Percentiles rank a stretch among this genome's conserved stretches.
Evolutionary conservation across 2,797 vertebrate genomes (phyloP).

Genomic region (Aplochiton taeniatus): DNA sequence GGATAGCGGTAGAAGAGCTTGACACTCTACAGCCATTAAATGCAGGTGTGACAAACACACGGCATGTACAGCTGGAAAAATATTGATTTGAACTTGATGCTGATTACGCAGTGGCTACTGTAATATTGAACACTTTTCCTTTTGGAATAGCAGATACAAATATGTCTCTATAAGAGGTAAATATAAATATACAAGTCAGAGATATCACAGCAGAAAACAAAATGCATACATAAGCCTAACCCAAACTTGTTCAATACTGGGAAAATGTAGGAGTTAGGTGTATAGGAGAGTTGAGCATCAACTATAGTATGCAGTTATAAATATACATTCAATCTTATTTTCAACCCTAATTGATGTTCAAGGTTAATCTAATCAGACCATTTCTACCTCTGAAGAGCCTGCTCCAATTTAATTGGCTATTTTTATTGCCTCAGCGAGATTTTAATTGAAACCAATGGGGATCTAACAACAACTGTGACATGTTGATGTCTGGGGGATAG

Average conservation of each 20-base stretch:
- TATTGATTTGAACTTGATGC: constrained; percentile 29
- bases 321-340: constrained; percentile 77
- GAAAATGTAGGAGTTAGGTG: constrained; percentile 13
- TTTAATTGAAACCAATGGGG: constrained; percentile 86
- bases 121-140: too few relatives aligned
- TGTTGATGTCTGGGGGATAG: constrained; percentile 81
- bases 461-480: constrained; percentile 86
- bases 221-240: too few relatives aligned
- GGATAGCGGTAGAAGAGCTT: constrained; percentile 49
- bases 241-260: neutral
- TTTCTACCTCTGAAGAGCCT: constrained; percentile 81
- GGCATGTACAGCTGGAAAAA: constrained; percentile 30
- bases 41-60: constrained; percentile 24
- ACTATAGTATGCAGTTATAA: constrained; percentile 65
- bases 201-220: too few relatives aligned
- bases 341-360: constrained; percentile 82
- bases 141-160: too few relatives aligned
- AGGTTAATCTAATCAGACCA: constrained; percentile 86
- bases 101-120: too few relatives aligned
- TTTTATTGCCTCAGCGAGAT: constrained; percentile 84
- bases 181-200: too few relatives aligned
- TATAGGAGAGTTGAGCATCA: constrained; percentile 37
- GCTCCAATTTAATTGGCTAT: constrained; percentile 87
- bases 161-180: too few relatives aligned
- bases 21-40: constrained; percentile 34